Conservation (phyloP, 2,113 vertebrate genomes). For the Rhinoderma darwinii region DNA sequence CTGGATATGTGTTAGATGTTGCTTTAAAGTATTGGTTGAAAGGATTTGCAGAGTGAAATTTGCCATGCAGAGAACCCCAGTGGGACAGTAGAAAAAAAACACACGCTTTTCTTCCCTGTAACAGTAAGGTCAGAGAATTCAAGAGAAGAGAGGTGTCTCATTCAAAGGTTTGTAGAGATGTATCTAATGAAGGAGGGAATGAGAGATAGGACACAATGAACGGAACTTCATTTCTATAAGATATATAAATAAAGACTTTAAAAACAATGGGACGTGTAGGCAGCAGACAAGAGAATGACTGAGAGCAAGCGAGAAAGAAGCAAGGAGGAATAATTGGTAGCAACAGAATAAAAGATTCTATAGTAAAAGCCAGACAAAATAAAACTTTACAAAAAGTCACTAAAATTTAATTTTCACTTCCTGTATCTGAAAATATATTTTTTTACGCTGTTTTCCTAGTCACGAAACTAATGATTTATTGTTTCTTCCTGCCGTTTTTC, state of each 20-base stretch:
- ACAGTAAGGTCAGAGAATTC: constrained; percentile 58
- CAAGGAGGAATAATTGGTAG: neutral
- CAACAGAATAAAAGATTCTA: neutral
- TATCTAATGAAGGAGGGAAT: constrained; percentile 52
- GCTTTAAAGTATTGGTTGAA: constrained; percentile 56
- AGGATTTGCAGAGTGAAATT: constrained; percentile 52
- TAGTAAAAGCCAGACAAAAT: neutral
- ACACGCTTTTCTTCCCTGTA: constrained; percentile 55
- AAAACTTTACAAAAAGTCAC: neutral
- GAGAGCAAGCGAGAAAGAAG: neutral
- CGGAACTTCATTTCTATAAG: constrained; percentile 23
- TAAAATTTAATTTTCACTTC: constrained; percentile 9
- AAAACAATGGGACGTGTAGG: constrained; percentile 44
- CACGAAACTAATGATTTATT: constrained; percentile 12
- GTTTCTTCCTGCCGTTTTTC: constrained; percentile 13
- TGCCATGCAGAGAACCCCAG: constrained; percentile 51
- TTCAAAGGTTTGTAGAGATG: constrained; percentile 52
- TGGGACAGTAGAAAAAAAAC: constrained; percentile 43
- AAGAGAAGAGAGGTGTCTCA: constrained; percentile 47
- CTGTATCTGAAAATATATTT: neutral
- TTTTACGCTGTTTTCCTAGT: constrained; percentile 10
- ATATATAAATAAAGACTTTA: constrained; percentile 29
- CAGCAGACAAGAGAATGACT: constrained; percentile 12
- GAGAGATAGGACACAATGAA: constrained; percentile 44
- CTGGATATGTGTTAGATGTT: constrained; percentile 48